A percentile compares a stretch with the other conserved stretches of the same genome.
Evolutionary conservation across 2,797 vertebrate genomes (phyloP).

Genomic region (Diglossa cyanea): DNA sequence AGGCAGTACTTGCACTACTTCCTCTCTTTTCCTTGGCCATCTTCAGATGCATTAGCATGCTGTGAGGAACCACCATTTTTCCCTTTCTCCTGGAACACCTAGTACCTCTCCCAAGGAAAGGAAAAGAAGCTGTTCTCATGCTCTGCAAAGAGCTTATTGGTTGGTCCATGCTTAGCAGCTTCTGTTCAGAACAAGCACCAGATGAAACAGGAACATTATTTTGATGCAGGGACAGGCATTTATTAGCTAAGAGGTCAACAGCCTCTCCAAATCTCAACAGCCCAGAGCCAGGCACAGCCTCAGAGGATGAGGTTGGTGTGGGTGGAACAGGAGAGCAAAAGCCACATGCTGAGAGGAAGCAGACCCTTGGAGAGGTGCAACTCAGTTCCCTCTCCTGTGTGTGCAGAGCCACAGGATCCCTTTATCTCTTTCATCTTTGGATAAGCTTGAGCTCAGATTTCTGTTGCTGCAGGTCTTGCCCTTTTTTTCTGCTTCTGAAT

Average conservation of each 20-base stretch:
- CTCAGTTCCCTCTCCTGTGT: background rate
- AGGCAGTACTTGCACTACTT: background rate
- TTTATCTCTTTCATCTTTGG: background rate
- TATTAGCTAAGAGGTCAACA: background rate
- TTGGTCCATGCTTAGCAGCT: background rate
- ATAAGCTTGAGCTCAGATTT: background rate
- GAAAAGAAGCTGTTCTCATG: background rate
- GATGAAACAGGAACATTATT: background rate
- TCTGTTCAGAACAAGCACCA: background rate
- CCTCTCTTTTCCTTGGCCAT: background rate
- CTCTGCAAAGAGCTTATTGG: background rate
- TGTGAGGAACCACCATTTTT: background rate
- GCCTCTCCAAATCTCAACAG: background rate
- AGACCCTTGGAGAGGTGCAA: background rate
- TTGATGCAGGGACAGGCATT: background rate
- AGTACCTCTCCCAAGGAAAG: background rate
- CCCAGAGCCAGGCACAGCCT: background rate
- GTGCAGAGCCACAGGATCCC: background rate
- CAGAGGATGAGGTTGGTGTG: background rate
- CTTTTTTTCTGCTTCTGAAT: background rate
- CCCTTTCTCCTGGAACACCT: background rate
- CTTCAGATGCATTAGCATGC: background rate
- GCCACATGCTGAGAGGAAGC: background rate
- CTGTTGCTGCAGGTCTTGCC: background rate
- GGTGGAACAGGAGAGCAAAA: background rate